A percentile compares a stretch with the other conserved stretches of the same genome.
Conservation (phyloP, 2,888 invertebrate species). For the Ceriagrion tenellum region DNA sequence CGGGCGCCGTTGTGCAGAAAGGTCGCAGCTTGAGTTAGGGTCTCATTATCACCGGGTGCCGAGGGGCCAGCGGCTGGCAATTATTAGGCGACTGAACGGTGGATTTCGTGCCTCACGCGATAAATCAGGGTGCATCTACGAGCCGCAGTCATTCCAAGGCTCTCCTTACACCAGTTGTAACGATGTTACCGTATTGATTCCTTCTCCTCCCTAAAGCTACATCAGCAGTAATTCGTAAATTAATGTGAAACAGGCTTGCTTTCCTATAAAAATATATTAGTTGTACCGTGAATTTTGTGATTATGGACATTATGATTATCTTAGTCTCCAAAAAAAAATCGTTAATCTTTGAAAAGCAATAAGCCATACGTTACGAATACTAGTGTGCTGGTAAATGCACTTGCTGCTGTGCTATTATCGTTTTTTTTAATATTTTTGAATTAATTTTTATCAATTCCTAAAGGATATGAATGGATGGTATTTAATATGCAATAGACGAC, state of each 20-base stretch:
- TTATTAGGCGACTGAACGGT: slow-evolving; percentile 7
- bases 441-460: too few species aligned
- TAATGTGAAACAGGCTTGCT: background rate
- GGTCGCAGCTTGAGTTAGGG: slow-evolving; percentile 29
- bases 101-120: slow-evolving; percentile 26
- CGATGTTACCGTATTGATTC: background rate
- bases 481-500: too few species aligned
- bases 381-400: background rate
- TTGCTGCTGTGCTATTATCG: background rate
- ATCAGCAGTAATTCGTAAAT: background rate
- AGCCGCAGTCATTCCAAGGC: background rate
- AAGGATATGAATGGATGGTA: too few species aligned
- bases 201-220: background rate
- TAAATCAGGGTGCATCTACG: background rate
- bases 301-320: too few species aligned
- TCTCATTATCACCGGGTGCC: background rate
- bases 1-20: background rate
- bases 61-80: background rate
- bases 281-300: too few species aligned
- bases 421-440: too few species aligned
- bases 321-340: too few species aligned
- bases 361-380: background rate
- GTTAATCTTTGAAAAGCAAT: background rate
- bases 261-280: background rate
- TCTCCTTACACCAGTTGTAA: slow-evolving; percentile 20